Conservation (phyloP, 2,113 vertebrate species). For the Serilophus lunatus region DNA sequence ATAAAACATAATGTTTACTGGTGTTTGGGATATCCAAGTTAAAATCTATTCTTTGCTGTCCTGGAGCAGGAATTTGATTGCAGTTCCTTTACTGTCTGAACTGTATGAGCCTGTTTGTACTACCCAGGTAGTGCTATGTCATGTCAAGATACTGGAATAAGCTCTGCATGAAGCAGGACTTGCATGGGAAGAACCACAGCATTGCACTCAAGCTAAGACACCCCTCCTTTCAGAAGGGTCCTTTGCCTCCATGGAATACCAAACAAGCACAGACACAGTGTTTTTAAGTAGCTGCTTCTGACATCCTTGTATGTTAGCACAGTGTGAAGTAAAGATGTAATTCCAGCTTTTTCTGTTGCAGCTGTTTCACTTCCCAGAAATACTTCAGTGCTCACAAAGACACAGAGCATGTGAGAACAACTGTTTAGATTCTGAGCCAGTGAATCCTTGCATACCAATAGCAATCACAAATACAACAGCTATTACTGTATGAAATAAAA, state of each 20-base stretch:
- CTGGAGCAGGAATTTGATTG: not conserved
- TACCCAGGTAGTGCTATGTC: not conserved
- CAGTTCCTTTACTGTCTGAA: not conserved
- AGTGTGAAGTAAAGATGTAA: not conserved
- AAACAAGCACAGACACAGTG: not conserved
- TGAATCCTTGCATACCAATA: not conserved
- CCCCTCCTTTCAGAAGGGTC: not conserved
- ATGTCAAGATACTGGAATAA: not conserved
- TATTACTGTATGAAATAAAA: not conserved
- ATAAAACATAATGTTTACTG: not conserved
- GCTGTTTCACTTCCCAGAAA: not conserved
- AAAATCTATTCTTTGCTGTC: not conserved
- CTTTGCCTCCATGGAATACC: fast-evolving
- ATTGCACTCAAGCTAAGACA: not conserved
- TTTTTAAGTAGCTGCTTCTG: not conserved
- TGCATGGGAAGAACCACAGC: not conserved
- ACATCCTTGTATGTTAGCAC: not conserved
- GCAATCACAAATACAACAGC: not conserved
- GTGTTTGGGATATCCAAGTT: not conserved
- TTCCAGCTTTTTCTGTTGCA: not conserved
- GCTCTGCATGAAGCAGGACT: not conserved
- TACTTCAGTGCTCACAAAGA: not conserved
- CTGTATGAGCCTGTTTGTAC: not conserved
- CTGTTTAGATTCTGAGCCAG: not conserved
- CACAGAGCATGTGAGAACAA: not conserved